These are phyloP conservation scores for Zaprionus ornatus DNA, from an alignment of 1,140 invertebrate species.

Conservation along the genomic window DNA sequence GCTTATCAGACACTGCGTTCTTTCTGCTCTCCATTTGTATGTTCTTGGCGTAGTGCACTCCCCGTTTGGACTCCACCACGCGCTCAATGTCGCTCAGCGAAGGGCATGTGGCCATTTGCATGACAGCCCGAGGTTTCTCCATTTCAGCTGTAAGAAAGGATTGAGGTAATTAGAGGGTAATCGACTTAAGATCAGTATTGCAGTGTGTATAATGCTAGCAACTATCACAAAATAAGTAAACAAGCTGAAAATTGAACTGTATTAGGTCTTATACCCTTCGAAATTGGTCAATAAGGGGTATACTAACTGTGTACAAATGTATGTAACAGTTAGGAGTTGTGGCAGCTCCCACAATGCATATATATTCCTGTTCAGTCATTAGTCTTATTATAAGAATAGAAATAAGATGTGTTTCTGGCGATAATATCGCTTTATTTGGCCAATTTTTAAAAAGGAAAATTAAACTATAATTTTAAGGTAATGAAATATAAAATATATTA, in stretches of 20 bases:
- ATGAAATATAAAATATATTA: neutral
- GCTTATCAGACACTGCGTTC: slow-evolving; percentile 35
- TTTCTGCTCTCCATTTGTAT: slow-evolving; percentile 47
- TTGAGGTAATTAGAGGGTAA: neutral
- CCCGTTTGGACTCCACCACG: slow-evolving; percentile 64
- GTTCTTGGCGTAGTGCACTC: slow-evolving; percentile 65
- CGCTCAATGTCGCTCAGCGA: slow-evolving; percentile 76
- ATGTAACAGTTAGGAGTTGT: no score
- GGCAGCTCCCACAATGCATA: no score
- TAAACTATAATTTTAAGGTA: neutral
- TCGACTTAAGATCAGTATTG: slow-evolving; percentile 15
- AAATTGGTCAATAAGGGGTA: no score
- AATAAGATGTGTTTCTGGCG: no score
- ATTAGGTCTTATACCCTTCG: no score
- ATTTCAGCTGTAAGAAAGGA: slow-evolving; percentile 42
- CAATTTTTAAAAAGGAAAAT: neutral
- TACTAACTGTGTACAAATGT: no score
- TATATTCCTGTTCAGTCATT: no score
- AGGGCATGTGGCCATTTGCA: slow-evolving; percentile 60
- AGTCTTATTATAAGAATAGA: no score
- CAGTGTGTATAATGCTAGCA: neutral
- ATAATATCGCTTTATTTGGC: neutral
- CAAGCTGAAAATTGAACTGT: no score
- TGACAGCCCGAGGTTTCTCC: slow-evolving; percentile 42
- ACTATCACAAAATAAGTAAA: neutral